These are phyloP conservation scores for Drosophila tripunctata DNA, from an alignment of 2,888 invertebrate genomes.

Conservation along the genomic window DNA sequence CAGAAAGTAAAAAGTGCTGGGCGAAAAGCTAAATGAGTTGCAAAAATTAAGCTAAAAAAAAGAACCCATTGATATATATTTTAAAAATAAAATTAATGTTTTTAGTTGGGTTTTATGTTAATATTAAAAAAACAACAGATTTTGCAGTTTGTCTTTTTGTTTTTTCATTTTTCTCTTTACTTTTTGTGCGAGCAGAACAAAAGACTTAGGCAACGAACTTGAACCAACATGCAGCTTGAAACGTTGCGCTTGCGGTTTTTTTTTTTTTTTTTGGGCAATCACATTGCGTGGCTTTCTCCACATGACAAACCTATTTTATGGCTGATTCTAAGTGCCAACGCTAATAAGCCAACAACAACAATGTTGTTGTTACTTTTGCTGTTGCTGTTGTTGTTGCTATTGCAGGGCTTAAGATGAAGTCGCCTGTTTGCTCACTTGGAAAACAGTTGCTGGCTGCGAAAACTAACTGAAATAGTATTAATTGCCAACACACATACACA, in stretches of 20 bases:
- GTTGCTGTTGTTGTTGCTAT: not conserved
- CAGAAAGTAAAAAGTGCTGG: not conserved
- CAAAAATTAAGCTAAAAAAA: too few species aligned
- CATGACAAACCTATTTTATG: constrained; percentile 45
- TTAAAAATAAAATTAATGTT: too few species aligned
- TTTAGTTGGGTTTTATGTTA: too few species aligned
- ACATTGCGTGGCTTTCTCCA: constrained; percentile 62
- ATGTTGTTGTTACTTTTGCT: constrained; percentile 1
- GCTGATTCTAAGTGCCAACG: constrained; percentile 64
- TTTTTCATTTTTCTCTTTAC: not conserved
- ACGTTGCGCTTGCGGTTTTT: constrained; percentile 56
- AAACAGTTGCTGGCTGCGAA: constrained; percentile 56
- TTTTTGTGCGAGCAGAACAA: constrained; percentile 49
- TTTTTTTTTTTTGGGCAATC: constrained; percentile 33
- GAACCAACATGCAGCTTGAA: constrained; percentile 52
- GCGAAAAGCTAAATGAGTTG: not conserved
- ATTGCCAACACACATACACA: constrained; percentile 56
- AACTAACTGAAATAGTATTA: constrained; percentile 71
- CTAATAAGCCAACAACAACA: constrained; percentile 60
- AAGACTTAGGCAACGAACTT: constrained; percentile 52
- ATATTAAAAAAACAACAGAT: not conserved
- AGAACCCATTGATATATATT: too few species aligned
- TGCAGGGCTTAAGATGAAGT: constrained; percentile 33
- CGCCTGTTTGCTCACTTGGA: constrained; percentile 67
- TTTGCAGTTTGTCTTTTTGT: not conserved